Evolutionary conservation across 2,888 invertebrate genomes (phyloP).

Genomic region (Cosmorhoe ocellata): DNA sequence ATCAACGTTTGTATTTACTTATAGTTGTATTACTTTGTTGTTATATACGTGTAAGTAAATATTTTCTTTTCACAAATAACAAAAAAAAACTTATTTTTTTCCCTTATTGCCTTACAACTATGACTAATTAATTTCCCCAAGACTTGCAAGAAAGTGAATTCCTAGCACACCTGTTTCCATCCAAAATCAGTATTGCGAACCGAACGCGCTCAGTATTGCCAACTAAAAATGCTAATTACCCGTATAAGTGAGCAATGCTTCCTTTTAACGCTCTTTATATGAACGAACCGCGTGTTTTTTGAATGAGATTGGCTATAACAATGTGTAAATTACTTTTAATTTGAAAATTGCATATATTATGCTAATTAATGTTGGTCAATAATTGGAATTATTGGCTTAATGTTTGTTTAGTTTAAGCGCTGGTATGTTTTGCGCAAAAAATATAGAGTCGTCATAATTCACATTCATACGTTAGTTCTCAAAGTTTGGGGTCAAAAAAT

Average conservation of each 20-base stretch:
- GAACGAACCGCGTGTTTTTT: slow-evolving; percentile 43
- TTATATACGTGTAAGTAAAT: background rate
- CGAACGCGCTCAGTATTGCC: slow-evolving; percentile 56
- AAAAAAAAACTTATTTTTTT: too few species aligned
- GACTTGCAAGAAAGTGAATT: slow-evolving; percentile 52
- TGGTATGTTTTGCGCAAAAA: background rate
- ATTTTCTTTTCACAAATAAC: slow-evolving; percentile 13
- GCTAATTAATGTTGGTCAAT: slow-evolving; percentile 20
- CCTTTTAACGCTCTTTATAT: slow-evolving; percentile 51
- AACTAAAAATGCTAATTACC: slow-evolving; percentile 68
- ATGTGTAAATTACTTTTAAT: slow-evolving; percentile 45
- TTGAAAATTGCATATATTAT: slow-evolving; percentile 29
- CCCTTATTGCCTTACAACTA: slow-evolving; percentile 35
- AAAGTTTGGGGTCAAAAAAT: too few species aligned
- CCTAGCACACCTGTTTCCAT: slow-evolving; percentile 39
- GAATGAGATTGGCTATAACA: slow-evolving; percentile 54
- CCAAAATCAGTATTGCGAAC: slow-evolving; percentile 42
- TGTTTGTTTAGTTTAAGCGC: slow-evolving; percentile 5
- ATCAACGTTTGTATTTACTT: background rate
- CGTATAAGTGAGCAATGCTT: slow-evolving; percentile 61
- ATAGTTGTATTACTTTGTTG: too few species aligned
- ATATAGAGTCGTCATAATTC: too few species aligned
- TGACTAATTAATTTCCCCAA: slow-evolving; percentile 53
- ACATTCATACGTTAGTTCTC: too few species aligned
- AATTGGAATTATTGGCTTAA: slow-evolving; percentile 1